These are phyloP conservation scores for Liopterus haemorrhoidalis DNA, from an alignment of 2,888 invertebrate species.

Conservation along the genomic window DNA sequence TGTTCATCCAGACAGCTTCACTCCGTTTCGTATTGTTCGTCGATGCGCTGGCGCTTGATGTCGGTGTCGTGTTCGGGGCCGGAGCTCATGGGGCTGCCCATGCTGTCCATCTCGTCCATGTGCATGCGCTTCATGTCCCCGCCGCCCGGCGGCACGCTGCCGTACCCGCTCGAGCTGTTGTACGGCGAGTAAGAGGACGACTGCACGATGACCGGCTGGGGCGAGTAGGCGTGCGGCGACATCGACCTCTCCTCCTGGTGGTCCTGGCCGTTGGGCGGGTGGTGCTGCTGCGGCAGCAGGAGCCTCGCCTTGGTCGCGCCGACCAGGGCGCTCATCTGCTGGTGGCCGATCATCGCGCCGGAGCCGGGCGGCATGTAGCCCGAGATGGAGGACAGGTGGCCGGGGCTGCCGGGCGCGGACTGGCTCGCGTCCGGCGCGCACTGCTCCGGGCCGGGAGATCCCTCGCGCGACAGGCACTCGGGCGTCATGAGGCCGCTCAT, in stretches of 20 bases:
- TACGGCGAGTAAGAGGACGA: slow-evolving; percentile 52
- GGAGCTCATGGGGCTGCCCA: slow-evolving; percentile 40
- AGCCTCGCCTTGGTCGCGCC: slow-evolving; percentile 48
- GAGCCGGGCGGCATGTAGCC: slow-evolving; percentile 48
- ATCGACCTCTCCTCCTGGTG: slow-evolving; percentile 53
- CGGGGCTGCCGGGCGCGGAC: slow-evolving; percentile 40
- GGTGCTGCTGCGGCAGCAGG: slow-evolving; percentile 55
- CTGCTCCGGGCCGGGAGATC: slow-evolving; percentile 80
- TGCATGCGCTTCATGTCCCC: slow-evolving; percentile 44
- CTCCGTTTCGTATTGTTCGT: slow-evolving; percentile 43
- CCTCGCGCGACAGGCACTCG: slow-evolving; percentile 81
- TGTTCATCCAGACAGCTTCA: slow-evolving; percentile 30
- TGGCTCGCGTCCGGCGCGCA: slow-evolving; percentile 46
- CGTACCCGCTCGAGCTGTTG: slow-evolving; percentile 39
- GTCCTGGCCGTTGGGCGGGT: slow-evolving; percentile 55
- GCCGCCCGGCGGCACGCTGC: slow-evolving; percentile 37
- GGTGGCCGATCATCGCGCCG: slow-evolving; percentile 46
- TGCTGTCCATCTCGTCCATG: slow-evolving; percentile 40
- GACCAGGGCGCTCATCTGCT: slow-evolving; percentile 47
- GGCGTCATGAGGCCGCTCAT: slow-evolving; percentile 80
- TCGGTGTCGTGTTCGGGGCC: slow-evolving; percentile 43
- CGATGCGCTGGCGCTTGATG: slow-evolving; percentile 40
- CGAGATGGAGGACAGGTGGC: slow-evolving; percentile 53
- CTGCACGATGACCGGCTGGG: slow-evolving; percentile 58
- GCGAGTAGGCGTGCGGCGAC: slow-evolving; percentile 54